Evolutionary conservation across 2,888 invertebrate species (phyloP).

Genomic region (Scrobipalpa atriplicella): DNA sequence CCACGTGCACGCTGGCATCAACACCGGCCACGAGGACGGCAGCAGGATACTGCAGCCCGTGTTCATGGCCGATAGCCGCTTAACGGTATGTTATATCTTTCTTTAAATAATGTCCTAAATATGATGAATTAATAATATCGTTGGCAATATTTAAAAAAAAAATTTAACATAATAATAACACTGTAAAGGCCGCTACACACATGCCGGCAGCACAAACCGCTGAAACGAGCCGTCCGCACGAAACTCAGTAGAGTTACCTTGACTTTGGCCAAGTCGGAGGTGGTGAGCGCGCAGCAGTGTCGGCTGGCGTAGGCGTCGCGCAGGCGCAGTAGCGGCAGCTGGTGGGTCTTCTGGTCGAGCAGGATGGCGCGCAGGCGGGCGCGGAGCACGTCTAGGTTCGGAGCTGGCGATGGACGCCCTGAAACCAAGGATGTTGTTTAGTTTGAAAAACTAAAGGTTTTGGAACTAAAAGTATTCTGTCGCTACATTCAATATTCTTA

Average conservation of each 20-base stretch:
- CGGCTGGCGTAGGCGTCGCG: constrained; percentile 92
- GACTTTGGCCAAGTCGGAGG: constrained; percentile 88
- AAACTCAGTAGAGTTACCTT: too few species aligned
- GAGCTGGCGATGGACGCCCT: constrained; percentile 79
- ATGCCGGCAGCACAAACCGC: too few species aligned
- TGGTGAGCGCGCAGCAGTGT: constrained; percentile 88
- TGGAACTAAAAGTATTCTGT: too few species aligned
- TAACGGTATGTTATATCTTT: too few species aligned
- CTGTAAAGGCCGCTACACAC: too few species aligned
- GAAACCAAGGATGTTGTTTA: background rate
- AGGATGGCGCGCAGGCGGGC: constrained; percentile 89
- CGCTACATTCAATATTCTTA: background rate
- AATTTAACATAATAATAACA: too few species aligned
- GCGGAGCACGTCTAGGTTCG: constrained; percentile 84
- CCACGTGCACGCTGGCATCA: constrained; percentile 84
- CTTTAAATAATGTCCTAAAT: too few species aligned
- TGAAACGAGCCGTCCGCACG: too few species aligned
- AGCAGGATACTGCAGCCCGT: constrained; percentile 82
- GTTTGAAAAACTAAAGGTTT: background rate
- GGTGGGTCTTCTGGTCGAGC: constrained; percentile 86
- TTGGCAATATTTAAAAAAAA: too few species aligned
- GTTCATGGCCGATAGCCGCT: constrained; percentile 69
- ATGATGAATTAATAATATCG: too few species aligned
- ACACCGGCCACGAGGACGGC: constrained; percentile 87
- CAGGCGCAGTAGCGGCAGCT: constrained; percentile 90